A percentile compares a stretch with the other conserved stretches of the same genome.
Conservation (phyloP, 1,140 invertebrate species). For the Zaprionus gabonicus region DNA sequence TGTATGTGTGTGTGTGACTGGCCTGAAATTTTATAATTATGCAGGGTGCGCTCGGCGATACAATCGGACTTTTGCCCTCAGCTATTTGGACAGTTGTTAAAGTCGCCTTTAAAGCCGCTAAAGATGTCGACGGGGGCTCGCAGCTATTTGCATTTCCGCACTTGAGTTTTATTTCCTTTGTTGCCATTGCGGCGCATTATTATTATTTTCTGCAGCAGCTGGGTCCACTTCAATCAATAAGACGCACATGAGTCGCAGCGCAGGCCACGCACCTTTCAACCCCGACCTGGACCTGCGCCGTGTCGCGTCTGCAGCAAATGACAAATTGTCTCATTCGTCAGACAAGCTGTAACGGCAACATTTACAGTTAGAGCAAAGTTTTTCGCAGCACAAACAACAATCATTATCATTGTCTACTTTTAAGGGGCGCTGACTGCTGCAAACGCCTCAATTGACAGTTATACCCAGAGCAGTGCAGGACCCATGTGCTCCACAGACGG, state of each 20-base stretch:
- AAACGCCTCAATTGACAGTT: conserved; percentile 45
- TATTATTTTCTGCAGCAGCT: conserved; percentile 57
- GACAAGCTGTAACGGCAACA: conserved; percentile 19
- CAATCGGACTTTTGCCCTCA: conserved; percentile 60
- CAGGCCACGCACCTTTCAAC: conserved; percentile 4
- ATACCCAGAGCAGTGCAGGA: neutral
- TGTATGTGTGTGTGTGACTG: conserved; percentile 19
- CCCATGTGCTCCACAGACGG: conserved; percentile 24
- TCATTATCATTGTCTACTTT: conserved; percentile 78
- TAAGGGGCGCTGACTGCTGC: conserved; percentile 38
- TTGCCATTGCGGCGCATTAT: conserved; percentile 44
- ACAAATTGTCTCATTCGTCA: conserved; percentile 81
- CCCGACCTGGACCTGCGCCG: conserved; percentile 32
- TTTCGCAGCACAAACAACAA: conserved; percentile 50
- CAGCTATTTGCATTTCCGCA: conserved; percentile 64
- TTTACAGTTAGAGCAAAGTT: conserved; percentile 47
- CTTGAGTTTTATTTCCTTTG: conserved; percentile 40
- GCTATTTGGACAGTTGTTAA: conserved; percentile 69
- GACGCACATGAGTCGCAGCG: conserved; percentile 8
- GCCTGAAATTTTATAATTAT: conserved; percentile 78
- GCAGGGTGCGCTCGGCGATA: conserved; percentile 54
- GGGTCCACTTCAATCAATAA: conserved; percentile 47
- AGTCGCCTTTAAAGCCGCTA: conserved; percentile 41
- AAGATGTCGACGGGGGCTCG: neutral
- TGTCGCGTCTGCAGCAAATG: conserved; percentile 75